Evolutionary conservation across 2,888 invertebrate genomes (phyloP), one percentile per base, ranked within the genome.

Genomic region (Amiota communis): DNA sequence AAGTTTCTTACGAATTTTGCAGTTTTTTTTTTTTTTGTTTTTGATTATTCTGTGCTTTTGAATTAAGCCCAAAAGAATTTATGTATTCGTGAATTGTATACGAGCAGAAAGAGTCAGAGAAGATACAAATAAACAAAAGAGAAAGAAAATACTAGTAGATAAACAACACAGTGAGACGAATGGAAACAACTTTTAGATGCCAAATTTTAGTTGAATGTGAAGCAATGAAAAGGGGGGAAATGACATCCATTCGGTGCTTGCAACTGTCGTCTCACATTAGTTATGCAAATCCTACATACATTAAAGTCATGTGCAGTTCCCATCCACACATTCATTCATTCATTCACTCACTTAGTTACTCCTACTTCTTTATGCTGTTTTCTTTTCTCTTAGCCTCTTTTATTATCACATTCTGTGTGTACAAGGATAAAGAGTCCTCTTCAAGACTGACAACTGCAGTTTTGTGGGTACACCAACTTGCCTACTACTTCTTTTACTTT

Each of bases 261-360:
- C 65, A 65, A 65, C 17, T 65, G 65, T 63, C 46, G 63, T 46
- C 63, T 63, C 23, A 65, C 65, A 65, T 65, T 65, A 65, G 65
- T 65, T 65, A 65, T 65, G 65, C 48, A 65, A 65, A 65, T 65
- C 65, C 65, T 15, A 49, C 65, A 65, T 15, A 49, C 65, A 65
- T 65, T 65, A 48, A 65, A 65, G 48, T 65, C 64, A 17, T 48
- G 64, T 17, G 48, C 6, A 36, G 3, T 36, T 36, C 36, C 36
- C 36, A 36, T 36, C 36, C 36, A 36, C 36, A 36, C 36, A 23
- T 23, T n/a, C n/a, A n/a, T n/a, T n/a, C n/a, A n/a, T n/a, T n/a
- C n/a, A n/a, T n/a, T n/a, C n/a, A 36, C 36, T 36, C 36, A 36
- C 36, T 6, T 36, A 6, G 0, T 36, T 36, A 36, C 36, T 36